These are phyloP conservation scores for Campopleginae sp. DNA, from an alignment of 2,888 invertebrate species.

Conservation along the genomic window DNA sequence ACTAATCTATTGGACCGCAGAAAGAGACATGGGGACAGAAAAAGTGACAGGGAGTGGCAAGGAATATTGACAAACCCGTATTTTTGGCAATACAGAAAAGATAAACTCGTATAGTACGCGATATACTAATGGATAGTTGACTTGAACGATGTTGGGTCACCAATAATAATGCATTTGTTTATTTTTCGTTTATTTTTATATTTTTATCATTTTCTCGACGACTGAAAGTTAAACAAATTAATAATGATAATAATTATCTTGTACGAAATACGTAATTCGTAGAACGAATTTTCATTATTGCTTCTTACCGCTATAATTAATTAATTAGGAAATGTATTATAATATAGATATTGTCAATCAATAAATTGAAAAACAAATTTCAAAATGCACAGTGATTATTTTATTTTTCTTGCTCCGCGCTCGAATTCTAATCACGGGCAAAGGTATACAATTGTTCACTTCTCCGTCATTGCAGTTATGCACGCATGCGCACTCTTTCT, in stretches of 20 bases:
- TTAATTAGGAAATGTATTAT: conserved; percentile 78
- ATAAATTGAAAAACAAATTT: conserved; percentile 72
- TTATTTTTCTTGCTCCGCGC: not conserved
- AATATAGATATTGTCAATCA: conserved; percentile 79
- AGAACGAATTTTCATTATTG: conserved; percentile 82
- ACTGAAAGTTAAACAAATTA: conserved; percentile 79
- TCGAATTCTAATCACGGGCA: not conserved
- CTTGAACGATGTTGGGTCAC: conserved; percentile 65
- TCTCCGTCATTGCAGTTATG: not conserved
- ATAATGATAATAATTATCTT: conserved; percentile 72
- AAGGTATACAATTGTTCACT: not conserved
- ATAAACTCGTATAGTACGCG: conserved; percentile 60
- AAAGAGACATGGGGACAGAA: conserved; percentile 60
- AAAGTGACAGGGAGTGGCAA: conserved; percentile 52
- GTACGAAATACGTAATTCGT: conserved; percentile 78
- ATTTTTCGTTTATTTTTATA: conserved; percentile 70
- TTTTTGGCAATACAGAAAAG: conserved; percentile 81
- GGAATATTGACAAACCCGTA: conserved; percentile 74
- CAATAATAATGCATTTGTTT: conserved; percentile 69
- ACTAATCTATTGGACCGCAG: conserved; percentile 67
- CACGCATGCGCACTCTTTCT: conserved; percentile 6
- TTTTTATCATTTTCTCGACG: conserved; percentile 80
- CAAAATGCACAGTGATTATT: conserved; percentile 47
- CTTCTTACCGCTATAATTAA: conserved; percentile 79
- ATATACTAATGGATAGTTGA: conserved; percentile 54